These are phyloP conservation scores for Diplolepis rosae DNA, from an alignment of 2,888 invertebrate genomes.

Conservation along the genomic window DNA sequence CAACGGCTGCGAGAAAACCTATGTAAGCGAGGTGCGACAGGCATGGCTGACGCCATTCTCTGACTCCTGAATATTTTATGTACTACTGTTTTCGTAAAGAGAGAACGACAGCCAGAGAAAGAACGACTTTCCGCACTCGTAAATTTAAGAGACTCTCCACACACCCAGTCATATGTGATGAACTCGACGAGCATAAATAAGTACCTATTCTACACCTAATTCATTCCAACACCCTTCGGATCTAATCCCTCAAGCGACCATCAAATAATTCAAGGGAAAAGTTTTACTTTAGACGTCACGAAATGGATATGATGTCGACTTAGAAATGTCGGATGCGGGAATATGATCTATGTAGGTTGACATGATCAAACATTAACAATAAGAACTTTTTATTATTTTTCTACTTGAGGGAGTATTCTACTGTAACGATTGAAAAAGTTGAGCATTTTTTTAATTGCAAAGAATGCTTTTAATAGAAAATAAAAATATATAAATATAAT, in stretches of 20 bases:
- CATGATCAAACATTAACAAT: no score
- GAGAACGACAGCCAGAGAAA: background rate
- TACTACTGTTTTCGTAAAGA: conserved; percentile 1
- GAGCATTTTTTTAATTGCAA: no score
- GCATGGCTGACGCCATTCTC: conserved; percentile 2
- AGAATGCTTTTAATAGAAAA: no score
- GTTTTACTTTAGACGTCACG: background rate
- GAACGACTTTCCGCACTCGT: background rate
- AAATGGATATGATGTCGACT: background rate
- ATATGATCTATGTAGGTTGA: no score
- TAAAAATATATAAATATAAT: no score
- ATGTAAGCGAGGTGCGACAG: conserved; percentile 1
- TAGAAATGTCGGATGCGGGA: background rate
- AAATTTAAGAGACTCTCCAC: background rate
- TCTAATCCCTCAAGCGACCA: background rate
- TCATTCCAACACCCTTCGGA: conserved; percentile 10
- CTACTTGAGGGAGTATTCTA: no score
- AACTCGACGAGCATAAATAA: background rate
- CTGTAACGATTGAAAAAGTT: no score
- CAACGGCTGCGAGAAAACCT: background rate
- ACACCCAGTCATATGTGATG: background rate
- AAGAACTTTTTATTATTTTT: no score
- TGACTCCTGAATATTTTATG: background rate
- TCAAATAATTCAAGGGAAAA: conserved; percentile 1
- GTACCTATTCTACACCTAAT: background rate